Percentiles rank a stretch among this genome's conserved stretches.
These are phyloP conservation scores for Gallinago paraguaiae DNA, from an alignment of 2,113 vertebrate species.

Conservation along the genomic window DNA sequence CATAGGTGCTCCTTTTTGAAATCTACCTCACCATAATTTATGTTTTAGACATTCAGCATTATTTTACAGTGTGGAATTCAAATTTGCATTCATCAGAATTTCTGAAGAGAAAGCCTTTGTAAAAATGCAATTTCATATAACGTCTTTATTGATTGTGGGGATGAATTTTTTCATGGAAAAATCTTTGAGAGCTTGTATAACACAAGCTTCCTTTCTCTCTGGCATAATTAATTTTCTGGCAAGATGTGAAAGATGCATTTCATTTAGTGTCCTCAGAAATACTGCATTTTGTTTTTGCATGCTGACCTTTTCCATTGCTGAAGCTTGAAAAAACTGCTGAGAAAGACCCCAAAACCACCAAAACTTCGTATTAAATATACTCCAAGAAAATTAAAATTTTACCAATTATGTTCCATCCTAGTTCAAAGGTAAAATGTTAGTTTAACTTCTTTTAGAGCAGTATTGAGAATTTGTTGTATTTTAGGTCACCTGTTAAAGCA, in stretches of 20 bases:
- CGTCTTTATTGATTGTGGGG: background rate
- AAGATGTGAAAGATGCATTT: background rate
- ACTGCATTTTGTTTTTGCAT: background rate
- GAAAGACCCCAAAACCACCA: background rate
- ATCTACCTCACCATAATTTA: background rate
- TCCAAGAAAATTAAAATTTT: background rate
- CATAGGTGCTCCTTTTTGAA: background rate
- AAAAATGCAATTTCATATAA: background rate
- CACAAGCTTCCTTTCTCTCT: background rate
- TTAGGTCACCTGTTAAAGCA: background rate
- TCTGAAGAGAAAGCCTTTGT: background rate
- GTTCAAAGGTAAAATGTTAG: background rate
- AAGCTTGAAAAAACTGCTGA: background rate
- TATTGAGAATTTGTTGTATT: background rate
- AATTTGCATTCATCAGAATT: background rate
- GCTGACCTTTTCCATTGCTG: background rate
- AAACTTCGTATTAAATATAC: background rate
- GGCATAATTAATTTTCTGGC: constrained; percentile 39
- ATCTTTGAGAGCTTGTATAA: background rate
- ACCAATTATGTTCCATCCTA: background rate
- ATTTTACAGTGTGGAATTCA: background rate
- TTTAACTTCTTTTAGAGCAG: background rate
- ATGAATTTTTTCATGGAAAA: background rate
- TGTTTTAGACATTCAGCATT: background rate
- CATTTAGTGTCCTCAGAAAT: background rate